These are phyloP conservation scores for Orchestia grillus DNA, from an alignment of 1,140 invertebrate genomes.

Conservation along the genomic window DNA sequence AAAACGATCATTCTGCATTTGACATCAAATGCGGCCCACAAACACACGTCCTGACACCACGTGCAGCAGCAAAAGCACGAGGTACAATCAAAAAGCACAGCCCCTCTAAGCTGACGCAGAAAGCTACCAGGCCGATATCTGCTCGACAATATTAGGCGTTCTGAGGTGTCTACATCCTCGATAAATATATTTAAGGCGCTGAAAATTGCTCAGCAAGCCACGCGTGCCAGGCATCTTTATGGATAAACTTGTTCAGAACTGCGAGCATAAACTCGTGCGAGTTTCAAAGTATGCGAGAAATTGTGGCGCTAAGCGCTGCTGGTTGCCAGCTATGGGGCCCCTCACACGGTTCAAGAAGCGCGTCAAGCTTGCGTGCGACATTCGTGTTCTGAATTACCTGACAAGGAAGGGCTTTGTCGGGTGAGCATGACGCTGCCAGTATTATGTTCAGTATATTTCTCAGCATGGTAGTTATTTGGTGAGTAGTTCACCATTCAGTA, in stretches of 20 bases:
- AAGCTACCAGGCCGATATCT: not conserved
- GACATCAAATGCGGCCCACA: too few relatives aligned
- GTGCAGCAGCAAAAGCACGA: too few relatives aligned
- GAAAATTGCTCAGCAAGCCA: not conserved
- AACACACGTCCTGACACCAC: too few relatives aligned
- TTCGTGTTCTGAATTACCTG: not conserved
- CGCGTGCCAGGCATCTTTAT: not conserved
- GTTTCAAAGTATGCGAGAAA: not conserved
- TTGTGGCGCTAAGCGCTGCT: not conserved
- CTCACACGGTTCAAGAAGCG: not conserved
- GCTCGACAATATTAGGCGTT: not conserved
- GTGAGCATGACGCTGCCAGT: too few relatives aligned
- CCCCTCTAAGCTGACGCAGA: not conserved
- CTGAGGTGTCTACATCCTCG: not conserved
- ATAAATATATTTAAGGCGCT: not conserved
- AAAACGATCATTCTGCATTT: too few relatives aligned
- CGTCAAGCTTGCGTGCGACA: not conserved
- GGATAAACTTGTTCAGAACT: not conserved
- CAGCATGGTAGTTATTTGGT: too few relatives aligned
- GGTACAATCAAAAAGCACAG: too few relatives aligned
- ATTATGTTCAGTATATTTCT: too few relatives aligned
- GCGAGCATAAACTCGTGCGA: not conserved
- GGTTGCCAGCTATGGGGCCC: not conserved
- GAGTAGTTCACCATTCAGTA: too few relatives aligned
- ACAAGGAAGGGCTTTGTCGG: too few relatives aligned